Base-by-base conservation (phyloP, 2,888 invertebrate genomes). In the Therioaphis trifolii region DNA sequence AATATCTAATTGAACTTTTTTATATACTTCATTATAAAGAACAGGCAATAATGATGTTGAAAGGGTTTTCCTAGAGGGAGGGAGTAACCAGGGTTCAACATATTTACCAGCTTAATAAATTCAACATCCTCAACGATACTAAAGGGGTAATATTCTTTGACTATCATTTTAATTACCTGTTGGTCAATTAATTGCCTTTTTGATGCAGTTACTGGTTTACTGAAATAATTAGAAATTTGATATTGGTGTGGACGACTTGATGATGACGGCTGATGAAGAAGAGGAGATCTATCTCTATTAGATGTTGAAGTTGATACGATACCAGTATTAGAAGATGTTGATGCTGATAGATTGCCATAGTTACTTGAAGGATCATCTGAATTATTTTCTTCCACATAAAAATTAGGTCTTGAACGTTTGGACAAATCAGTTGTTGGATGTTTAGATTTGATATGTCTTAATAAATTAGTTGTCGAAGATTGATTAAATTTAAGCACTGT, bases 31-130 rank as follows among this genome's bases (percentile, higher is more conserved):
- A 84, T 69, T 78, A 72, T 66, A 84, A 78, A 77, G 61, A 79
- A 61, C 76, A 85, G 68, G 84, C 49, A 85, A 76, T 63, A 85
- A 74, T 74, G 84, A 63, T 46, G 75, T 76, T 43, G 85, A 84
- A 46, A 85, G 66, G 21, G 85, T 85, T 79, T 80, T 84, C n/a
- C 85, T 84, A 24, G 68, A 84, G 85, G 85, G 58, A 85, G 74
- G 21, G 76, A 74, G 43, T 85, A 55, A 66, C 63, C 43, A 24
- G 69, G 71, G 27, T 71, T 71, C 49, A 71, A 71, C 49, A 71
- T 71, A 71, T 46, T 24, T 71, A 71, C 7, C 24, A 49, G 18
- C 11, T 71, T 71, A 46, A 5, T 71, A 71, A 71, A 71, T 71
- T 46, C 49, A 71, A 71, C 46, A 71, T 71, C 49, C 11, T 71